Evolutionary conservation across 92 coral and sea anemone species (phyloP).

Genomic region (Umimayanthus kanabou): DNA sequence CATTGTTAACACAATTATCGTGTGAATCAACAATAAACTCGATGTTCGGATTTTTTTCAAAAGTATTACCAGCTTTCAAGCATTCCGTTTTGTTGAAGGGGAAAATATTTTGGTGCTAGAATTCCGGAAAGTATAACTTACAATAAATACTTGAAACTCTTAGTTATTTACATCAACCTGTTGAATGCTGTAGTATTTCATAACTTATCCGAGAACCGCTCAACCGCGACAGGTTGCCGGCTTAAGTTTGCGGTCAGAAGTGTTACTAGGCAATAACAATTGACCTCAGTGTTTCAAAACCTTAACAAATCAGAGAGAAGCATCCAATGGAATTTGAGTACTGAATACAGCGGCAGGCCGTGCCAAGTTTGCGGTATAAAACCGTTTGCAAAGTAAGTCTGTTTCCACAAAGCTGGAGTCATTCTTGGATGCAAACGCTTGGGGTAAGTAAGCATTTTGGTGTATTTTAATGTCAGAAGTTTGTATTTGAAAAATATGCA

Average conservation of each 20-base stretch:
- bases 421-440: constrained; percentile 1
- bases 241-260: constrained; percentile 21
- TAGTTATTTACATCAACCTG: constrained; percentile 17
- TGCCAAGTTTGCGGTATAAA: constrained; percentile 37
- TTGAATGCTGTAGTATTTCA: constrained; percentile 8
- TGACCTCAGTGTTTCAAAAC: constrained; percentile 19
- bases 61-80: no score
- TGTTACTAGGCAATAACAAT: neutral
- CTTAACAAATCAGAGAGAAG: neutral
- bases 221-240: constrained; percentile 19
- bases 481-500: neutral
- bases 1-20: constrained; percentile 1
- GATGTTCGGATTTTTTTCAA: neutral
- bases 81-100: neutral
- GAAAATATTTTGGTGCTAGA: neutral
- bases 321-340: constrained; percentile 31
- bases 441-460: neutral
- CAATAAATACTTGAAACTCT: neutral
- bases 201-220: neutral
- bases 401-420: constrained; percentile 16
- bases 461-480: neutral
- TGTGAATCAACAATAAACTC: neutral
- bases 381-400: constrained; percentile 15
- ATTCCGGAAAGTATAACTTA: neutral
- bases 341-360: neutral